A percentile compares a stretch with the other conserved stretches of the same genome.
Evolutionary conservation across 2,113 vertebrate genomes (phyloP).

Genomic region (Engraulis encrasicolus): DNA sequence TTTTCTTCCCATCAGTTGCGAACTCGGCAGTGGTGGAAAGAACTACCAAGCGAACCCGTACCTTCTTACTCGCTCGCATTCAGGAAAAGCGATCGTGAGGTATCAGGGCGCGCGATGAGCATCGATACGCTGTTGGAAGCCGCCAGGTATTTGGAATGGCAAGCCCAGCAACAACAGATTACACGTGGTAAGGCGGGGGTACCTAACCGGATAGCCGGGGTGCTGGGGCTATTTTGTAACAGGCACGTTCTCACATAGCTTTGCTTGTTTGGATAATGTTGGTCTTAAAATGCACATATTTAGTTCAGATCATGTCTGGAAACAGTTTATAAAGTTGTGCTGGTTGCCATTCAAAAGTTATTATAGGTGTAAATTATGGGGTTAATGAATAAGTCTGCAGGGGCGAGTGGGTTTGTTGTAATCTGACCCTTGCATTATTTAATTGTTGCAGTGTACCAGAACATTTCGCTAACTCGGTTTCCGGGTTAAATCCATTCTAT

Average conservation of each 20-base stretch:
- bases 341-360: neutral
- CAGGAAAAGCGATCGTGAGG: conserved; percentile 49
- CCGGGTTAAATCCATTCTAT: conserved; percentile 56
- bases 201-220: conserved; percentile 18
- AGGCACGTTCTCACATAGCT: neutral
- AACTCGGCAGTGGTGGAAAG: conserved; percentile 30
- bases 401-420: conserved; percentile 9
- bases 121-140: conserved; percentile 95
- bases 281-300: neutral
- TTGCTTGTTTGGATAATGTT: neutral
- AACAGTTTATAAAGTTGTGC: neutral
- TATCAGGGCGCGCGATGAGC: conserved; percentile 82
- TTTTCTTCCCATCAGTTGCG: conserved; percentile 18
- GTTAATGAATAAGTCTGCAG: neutral
- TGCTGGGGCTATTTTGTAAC: conserved; percentile 18
- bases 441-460: conserved; percentile 26
- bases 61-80: conserved; percentile 24
- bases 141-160: conserved; percentile 95
- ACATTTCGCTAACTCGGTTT: conserved; percentile 46
- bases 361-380: neutral
- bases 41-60: neutral
- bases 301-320: neutral
- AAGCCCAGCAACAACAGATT: conserved; percentile 93
- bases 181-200: conserved; percentile 85
- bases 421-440: neutral